phyloP scores from a whole-genome alignment of 92 coral and sea anemone genomes.

The Zoanthus solanderi region DNA sequence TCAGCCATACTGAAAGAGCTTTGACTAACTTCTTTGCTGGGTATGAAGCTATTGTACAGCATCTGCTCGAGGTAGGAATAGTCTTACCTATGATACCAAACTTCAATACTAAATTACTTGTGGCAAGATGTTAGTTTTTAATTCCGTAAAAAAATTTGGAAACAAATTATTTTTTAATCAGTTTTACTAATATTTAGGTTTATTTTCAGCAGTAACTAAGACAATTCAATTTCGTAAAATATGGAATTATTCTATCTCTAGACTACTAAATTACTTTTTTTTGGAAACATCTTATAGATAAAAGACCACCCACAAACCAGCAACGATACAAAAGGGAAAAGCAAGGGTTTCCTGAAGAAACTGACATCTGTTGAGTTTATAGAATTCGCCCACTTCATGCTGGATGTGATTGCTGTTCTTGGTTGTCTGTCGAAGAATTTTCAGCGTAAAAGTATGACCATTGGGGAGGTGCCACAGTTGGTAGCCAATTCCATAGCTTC shows the following conservation, averaged over 20 bases:
- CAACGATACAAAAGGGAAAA: conserved; percentile 9
- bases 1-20: conserved; percentile 24
- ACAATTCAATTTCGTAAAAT: too few relatives aligned
- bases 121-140: neutral
- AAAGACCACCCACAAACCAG: neutral
- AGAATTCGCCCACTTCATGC: conserved; percentile 13
- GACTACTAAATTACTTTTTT: neutral
- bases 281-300: neutral
- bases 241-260: neutral
- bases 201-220: too few relatives aligned
- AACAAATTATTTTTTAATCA: too few relatives aligned
- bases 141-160: neutral
- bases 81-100: neutral
- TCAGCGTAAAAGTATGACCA: neutral
- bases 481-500: conserved; percentile 3
- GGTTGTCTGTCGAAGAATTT: conserved; percentile 10
- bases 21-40: neutral
- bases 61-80: neutral
- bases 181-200: too few relatives aligned
- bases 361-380: neutral
- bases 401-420: neutral
- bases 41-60: conserved; percentile 12
- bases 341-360: conserved; percentile 17
- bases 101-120: neutral
- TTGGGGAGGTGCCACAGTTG: conserved; percentile 19